Base-by-base conservation (phyloP, 2,113 vertebrate genomes). In the Helogale parvula region DNA sequence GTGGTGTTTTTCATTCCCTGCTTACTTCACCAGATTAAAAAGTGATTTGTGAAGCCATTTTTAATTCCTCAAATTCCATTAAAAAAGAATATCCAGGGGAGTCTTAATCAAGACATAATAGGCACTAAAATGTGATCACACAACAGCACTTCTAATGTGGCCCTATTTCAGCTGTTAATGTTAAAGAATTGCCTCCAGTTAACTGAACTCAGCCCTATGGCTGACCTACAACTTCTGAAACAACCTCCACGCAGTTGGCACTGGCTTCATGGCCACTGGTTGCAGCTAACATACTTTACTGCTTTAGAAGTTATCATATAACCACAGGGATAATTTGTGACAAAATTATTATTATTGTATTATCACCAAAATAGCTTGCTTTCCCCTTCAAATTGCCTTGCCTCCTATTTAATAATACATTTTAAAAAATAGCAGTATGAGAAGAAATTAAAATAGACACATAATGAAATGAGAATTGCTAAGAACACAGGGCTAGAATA, bases 11-110 rank as follows among this genome's bases (percentile, higher is more conserved):
- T 98, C 98, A 98, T 97, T 98, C 88, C 87, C 97, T 97, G 93
- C 95, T 97, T 96, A 31, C 98, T 98, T 98, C 66, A 88, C 96
- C 94, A 96, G 97, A 98, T 96, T 98, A 97, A 98, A 94, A 97
- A 97, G 79, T 97, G 84, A 97, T 98, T 98, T 98, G 96, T 97
- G 94, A 98, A 98, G 96, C 95, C 95, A 96, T 98, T 98, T 98
- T 97, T 96, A 98, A 98, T 98, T 97, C 90, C 94, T 98, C 97
- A 97, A 93, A 96, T 98, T 96, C 95, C 90, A 96, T 98, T 98
- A 98, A 98, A 97, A 95, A 35, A 45, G 86, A 92, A 19, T 74
- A 87, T 94, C 96, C 76, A 82, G 86, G 90, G 95, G 97, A 98
- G 52, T 89, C 90, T 96, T 97, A 95, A 97, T 97, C 81, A 97